Percentiles rank a stretch among this genome's conserved stretches.
phyloP scores from a whole-genome alignment of 2,888 invertebrate genomes.

The Galeruca laticollis region DNA sequence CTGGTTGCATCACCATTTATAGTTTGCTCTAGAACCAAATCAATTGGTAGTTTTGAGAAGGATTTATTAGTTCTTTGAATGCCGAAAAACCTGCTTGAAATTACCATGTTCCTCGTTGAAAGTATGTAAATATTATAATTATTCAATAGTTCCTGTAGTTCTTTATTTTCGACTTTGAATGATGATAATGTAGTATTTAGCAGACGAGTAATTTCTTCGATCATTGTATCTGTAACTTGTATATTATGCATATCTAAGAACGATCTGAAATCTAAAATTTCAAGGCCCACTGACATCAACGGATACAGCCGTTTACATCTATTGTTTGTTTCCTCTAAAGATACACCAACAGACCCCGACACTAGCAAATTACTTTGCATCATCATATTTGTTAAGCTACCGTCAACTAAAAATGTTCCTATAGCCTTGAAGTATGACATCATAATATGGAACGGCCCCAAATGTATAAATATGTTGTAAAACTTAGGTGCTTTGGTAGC shows the following conservation, averaged over 20 bases:
- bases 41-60: too few relatives aligned
- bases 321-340: conserved; percentile 50
- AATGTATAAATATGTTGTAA: conserved; percentile 59
- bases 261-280: conserved; percentile 49
- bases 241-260: conserved; percentile 35
- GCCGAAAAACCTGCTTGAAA: too few relatives aligned
- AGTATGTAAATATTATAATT: conserved; percentile 42
- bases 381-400: conserved; percentile 38
- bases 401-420: conserved; percentile 50
- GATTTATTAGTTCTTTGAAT: too few relatives aligned
- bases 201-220: conserved; percentile 45
- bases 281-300: conserved; percentile 46
- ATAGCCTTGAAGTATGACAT: too few relatives aligned
- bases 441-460: conserved; percentile 60
- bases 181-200: conserved; percentile 40
- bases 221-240: too few relatives aligned
- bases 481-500: too few relatives aligned
- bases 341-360: conserved; percentile 47
- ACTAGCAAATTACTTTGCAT: conserved; percentile 48
- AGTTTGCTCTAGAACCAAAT: too few relatives aligned
- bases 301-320: conserved; percentile 50
- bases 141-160: conserved; percentile 41
- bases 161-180: too few relatives aligned
- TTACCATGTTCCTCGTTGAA: too few relatives aligned
- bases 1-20: too few relatives aligned